Base-by-base conservation (phyloP, 2,888 invertebrate species). In the Hirtodrosophila trivittata region DNA sequence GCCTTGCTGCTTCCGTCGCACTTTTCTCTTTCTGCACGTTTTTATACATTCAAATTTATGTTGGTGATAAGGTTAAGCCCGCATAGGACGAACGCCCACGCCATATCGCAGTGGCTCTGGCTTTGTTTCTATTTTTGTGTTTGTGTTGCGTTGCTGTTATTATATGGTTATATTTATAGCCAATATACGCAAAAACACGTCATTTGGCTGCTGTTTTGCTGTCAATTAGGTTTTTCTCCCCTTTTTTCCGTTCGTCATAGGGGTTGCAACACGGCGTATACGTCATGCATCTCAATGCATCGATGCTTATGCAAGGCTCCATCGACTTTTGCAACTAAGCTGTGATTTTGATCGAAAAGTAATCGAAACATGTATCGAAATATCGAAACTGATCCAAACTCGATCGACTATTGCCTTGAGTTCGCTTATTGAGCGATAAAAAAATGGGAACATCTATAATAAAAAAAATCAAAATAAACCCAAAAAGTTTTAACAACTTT, bases 61-160 rank as follows among this genome's bases (percentile, higher is more conserved):
- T 43, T 57, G 55, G 32, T 65, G 77, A 78, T 78, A 78, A 78
- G 83, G 75, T 21, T 78, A 70, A 75, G 46, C 83, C 77, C 77
- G 75, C 82, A 85, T 77, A 57, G 71, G 64, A 57, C 58, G 28
- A 47, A 66, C 77, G 51, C 60, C 82, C 59, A 33, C 77, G 63
- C 62, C 38, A 52, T 64, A 69, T 57, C 70, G 46, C 37, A 33
- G 4, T 28, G 28, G 5, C 41, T 25, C 21, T 54, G 49, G 56
- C 2, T 42, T n/a, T 50, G 10, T 45, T 13, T 33, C 18, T 25
- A 39, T 37, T 41, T 41, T 41, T 30, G 18, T 21, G 18, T 26
- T 28, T 54, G 5, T 28, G 37, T 16, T 26, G 25, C 26, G 38
- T 14, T 45, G 49, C 75, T 77, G 77, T 81, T 64, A 81, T 64